Evolutionary conservation across 2,797 vertebrate genomes (phyloP).

Genomic region (Podarcis lilfordi): DNA sequence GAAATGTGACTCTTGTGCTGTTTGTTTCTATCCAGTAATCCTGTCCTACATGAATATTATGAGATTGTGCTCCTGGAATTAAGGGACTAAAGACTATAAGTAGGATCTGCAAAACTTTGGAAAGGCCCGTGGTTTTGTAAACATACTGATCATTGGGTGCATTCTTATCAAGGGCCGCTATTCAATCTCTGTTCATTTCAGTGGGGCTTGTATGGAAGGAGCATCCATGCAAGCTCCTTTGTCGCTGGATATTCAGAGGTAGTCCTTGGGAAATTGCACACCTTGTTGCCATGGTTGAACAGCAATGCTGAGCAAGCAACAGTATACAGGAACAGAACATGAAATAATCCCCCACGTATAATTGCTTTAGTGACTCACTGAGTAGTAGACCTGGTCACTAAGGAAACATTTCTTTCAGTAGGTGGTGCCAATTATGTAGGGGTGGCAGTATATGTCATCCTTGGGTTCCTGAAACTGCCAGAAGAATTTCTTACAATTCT

Average conservation of each 20-base stretch:
- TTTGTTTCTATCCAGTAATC: slow-evolving; percentile 13
- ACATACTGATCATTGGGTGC: neutral
- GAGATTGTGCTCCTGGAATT: neutral
- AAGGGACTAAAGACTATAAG: neutral
- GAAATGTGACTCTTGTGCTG: slow-evolving; percentile 51
- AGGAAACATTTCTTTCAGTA: neutral
- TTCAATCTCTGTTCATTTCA: neutral
- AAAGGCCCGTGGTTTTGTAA: neutral
- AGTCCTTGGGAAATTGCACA: neutral
- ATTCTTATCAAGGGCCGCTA: neutral
- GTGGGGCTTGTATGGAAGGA: neutral
- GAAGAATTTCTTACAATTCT: neutral
- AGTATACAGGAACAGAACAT: neutral
- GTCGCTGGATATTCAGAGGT: neutral
- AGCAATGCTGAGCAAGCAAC: neutral
- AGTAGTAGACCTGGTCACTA: neutral
- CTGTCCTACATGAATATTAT: neutral
- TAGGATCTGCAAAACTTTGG: neutral
- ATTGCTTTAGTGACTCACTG: neutral
- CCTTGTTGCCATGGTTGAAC: neutral
- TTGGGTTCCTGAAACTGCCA: neutral
- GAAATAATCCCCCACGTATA: neutral
- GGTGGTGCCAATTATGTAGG: neutral
- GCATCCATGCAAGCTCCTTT: neutral
- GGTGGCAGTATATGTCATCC: neutral